Base-by-base conservation (phyloP, 2,113 vertebrate species). In the Halichoerus grypus region DNA sequence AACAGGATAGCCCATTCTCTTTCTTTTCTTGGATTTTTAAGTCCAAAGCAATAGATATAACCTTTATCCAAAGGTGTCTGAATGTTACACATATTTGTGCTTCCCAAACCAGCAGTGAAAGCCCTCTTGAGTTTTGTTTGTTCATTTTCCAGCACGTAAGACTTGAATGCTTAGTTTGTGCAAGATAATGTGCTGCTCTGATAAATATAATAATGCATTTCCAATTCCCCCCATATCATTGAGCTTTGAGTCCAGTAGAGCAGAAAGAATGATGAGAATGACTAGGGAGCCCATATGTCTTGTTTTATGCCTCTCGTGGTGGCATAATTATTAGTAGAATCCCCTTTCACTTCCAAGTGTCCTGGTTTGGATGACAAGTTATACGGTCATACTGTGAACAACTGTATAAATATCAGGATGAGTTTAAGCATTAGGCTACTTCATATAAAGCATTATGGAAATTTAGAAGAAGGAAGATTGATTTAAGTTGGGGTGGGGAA, bases 11-110 rank as follows among this genome's bases (percentile, higher is more conserved):
- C 15, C 42, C 57, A 39, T 74, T 84, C 42, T 93, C 5, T 18
- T 88, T 67, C 11, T 82, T 95, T 88, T 67, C 76, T 79, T 84
- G 24, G 24, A 39, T 77, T 93, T 94, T 89, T 76, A 96, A 95
- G 46, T 80, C 71, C 51, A 85, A 31, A 71, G 12, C 51, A 59
- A 6, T 42, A 46, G 59, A 90, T 21, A 51, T 26, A 57, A 36
- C n/a, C 19, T 53, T 53, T 77, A n/a, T 95, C 61, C 19, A 31
- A 16, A 94, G 49, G 22, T 89, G 26, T 69, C 26, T 65, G 46
- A 86, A 42, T 53, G 12, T 83, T 94, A 13, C 13, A 86, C 13
- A 88, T 77, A 22, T 9, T 80, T 76, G 15, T 18, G 46, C n/a
- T 80, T 91, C 39, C 55, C 22, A 39, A 39, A 80, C 55, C 65